These are phyloP conservation scores for Drosophila sp. DNA, from an alignment of 1,140 invertebrate species.

Conservation along the genomic window DNA sequence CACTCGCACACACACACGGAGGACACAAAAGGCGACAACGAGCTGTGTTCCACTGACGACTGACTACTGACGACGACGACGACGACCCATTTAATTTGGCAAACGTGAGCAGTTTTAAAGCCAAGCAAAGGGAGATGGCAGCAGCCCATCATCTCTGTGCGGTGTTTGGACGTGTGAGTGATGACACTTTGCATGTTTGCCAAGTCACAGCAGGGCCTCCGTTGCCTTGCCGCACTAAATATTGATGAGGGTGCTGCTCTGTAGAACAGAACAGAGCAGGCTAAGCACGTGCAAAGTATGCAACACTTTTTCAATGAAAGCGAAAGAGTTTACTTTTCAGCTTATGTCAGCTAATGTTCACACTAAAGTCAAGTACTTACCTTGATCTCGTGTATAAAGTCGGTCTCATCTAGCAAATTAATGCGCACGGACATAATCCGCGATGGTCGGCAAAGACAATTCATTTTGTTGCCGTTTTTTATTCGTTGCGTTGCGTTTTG, in stretches of 20 bases:
- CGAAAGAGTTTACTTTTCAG: conserved; percentile 46
- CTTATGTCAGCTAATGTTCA: conserved; percentile 48
- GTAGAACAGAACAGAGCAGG: conserved; percentile 39
- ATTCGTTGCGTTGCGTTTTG: background rate
- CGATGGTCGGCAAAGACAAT: conserved; percentile 82
- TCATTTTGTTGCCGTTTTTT: conserved; percentile 62
- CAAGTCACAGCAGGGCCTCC: conserved; percentile 63
- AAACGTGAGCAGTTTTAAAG: conserved; percentile 80
- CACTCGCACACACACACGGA: background rate
- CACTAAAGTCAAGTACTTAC: conserved; percentile 82
- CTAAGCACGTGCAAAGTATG: conserved; percentile 72
- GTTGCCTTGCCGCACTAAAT: conserved; percentile 64
- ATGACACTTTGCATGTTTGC: conserved; percentile 82
- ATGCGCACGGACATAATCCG: conserved; percentile 84
- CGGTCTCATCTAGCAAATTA: conserved; percentile 87
- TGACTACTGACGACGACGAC: conserved; percentile 33
- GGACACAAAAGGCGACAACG: conserved; percentile 69
- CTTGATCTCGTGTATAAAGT: conserved; percentile 87
- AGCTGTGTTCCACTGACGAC: conserved; percentile 28
- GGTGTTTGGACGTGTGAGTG: conserved; percentile 73
- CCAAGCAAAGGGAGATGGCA: conserved; percentile 33
- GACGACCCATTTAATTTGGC: conserved; percentile 81
- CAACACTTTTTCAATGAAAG: conserved; percentile 68
- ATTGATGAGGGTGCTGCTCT: conserved; percentile 70
- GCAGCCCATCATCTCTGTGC: conserved; percentile 28